A percentile compares a stretch with the other conserved stretches of the same genome.
These are phyloP conservation scores for Malurus leucopterus DNA, from an alignment of 2,797 vertebrate species.

Conservation along the genomic window DNA sequence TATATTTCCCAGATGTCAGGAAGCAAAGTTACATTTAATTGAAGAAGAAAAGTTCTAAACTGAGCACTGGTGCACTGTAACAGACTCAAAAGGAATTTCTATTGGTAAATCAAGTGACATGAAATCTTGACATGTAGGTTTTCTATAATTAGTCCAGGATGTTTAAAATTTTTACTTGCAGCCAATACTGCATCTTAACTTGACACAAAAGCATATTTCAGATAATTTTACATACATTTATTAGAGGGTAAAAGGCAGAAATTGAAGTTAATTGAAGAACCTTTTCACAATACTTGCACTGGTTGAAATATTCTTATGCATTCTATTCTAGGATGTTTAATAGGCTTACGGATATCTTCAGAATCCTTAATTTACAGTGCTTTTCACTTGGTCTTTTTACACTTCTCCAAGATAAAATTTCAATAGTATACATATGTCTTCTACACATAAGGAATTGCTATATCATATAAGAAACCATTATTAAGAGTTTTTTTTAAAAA, in stretches of 20 bases:
- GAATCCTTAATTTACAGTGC: not conserved
- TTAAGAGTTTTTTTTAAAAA: not conserved
- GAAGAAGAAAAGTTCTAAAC: not conserved
- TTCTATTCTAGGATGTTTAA: not conserved
- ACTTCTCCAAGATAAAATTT: not conserved
- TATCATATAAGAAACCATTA: not conserved
- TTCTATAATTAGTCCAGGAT: not conserved
- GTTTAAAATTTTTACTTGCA: constrained; percentile 16
- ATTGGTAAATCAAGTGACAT: not conserved
- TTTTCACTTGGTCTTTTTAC: not conserved
- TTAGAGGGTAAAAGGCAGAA: not conserved
- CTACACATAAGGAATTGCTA: not conserved
- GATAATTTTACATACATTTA: not conserved
- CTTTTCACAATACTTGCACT: not conserved
- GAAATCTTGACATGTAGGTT: not conserved
- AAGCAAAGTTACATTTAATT: not conserved
- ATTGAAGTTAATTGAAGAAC: not conserved
- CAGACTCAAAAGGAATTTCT: not conserved
- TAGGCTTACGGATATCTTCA: not conserved
- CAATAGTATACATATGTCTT: not conserved
- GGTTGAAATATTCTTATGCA: not conserved
- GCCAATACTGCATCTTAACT: not conserved
- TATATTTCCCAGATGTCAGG: not conserved
- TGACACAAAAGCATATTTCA: not conserved
- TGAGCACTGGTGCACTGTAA: not conserved